Conservation (phyloP, 2,797 vertebrate species). For the Sebastiscus albofasciatus region DNA sequence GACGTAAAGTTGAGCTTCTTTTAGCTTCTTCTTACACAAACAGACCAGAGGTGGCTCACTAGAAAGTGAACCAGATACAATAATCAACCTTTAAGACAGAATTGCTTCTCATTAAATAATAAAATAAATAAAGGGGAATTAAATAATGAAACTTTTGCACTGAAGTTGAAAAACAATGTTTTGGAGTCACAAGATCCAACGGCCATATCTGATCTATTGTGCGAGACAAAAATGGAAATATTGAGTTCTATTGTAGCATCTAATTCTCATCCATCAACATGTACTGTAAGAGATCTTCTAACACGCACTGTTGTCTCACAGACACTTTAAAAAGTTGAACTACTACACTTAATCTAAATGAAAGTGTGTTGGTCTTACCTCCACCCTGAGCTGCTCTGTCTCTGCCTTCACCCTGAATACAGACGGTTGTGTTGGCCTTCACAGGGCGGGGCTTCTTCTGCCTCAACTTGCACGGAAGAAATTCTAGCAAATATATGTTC, state of each 20-base stretch:
- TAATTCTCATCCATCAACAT: neutral
- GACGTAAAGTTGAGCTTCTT: neutral
- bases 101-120: neutral
- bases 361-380: neutral
- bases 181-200: neutral
- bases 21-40: neutral
- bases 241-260: neutral
- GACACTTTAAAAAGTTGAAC: neutral
- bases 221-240: neutral
- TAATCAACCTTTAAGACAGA: neutral
- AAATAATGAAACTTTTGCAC: neutral
- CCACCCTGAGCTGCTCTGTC: neutral
- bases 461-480: neutral
- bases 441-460: neutral
- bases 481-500: neutral
- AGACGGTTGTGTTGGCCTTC: neutral
- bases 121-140: neutral
- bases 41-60: neutral
- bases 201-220: neutral
- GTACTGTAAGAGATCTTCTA: neutral
- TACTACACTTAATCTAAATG: neutral
- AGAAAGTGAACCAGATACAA: neutral
- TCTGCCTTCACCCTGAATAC: neutral
- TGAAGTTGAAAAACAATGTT: neutral
- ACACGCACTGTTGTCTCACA: neutral